Evolutionary conservation across 2,888 invertebrate genomes (phyloP).

Genomic region (Heliconius sara): DNA sequence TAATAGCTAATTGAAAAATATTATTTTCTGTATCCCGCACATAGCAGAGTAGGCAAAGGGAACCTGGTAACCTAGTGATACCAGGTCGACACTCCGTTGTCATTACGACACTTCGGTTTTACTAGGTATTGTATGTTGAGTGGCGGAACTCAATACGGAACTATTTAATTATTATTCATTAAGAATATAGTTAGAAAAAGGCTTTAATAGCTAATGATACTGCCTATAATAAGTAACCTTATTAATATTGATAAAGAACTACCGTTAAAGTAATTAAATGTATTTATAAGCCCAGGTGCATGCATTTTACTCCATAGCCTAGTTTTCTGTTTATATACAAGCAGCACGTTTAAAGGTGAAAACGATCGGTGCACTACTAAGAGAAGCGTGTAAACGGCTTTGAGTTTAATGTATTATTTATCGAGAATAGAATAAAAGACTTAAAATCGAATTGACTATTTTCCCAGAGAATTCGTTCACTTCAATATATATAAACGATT

Average conservation of each 20-base stretch:
- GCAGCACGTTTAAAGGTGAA: background rate
- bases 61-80: too few species aligned
- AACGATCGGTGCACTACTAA: background rate
- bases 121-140: too few species aligned
- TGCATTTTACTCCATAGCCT: background rate
- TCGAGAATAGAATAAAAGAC: background rate
- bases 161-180: background rate
- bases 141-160: too few species aligned
- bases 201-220: background rate
- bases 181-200: background rate
- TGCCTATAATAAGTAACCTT: background rate
- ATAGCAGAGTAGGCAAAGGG: too few species aligned
- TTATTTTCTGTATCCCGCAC: too few species aligned
- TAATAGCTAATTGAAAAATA: slow-evolving; percentile 5
- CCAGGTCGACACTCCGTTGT: too few species aligned
- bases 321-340: background rate
- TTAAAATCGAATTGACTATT: background rate
- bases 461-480: background rate
- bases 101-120: too few species aligned
- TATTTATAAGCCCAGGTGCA: background rate
- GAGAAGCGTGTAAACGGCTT: background rate
- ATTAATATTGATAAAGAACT: background rate
- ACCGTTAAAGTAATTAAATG: background rate
- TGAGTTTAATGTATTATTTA: slow-evolving; percentile 12
- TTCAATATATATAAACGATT: background rate